A percentile compares a stretch with the other conserved stretches of the same genome.
Evolutionary conservation across 2,888 invertebrate species (phyloP).

Genomic region (Mystacides longicornis): DNA sequence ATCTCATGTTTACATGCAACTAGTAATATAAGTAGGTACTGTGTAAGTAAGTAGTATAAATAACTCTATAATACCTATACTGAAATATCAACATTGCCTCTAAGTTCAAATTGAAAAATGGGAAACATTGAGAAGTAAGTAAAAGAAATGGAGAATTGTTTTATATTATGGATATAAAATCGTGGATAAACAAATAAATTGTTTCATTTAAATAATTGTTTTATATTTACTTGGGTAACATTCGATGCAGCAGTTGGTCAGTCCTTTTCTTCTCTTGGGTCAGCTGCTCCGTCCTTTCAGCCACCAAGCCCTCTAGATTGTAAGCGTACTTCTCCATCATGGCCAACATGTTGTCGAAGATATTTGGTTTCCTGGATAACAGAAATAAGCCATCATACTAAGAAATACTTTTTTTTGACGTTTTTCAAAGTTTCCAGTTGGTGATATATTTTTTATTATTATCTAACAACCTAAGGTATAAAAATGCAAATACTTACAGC

Average conservation of each 20-base stretch:
- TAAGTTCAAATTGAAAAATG: not conserved
- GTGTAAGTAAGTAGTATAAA: no score
- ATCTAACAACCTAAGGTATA: not conserved
- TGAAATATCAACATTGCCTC: not conserved
- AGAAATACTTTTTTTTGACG: no score
- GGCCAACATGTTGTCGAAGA: constrained; percentile 82
- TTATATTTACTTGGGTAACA: constrained; percentile 72
- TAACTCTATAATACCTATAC: no score
- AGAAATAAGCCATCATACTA: no score
- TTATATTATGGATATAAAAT: no score
- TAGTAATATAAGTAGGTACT: no score
- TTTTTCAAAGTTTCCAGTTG: no score
- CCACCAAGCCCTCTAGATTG: constrained; percentile 75
- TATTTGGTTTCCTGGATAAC: constrained; percentile 63
- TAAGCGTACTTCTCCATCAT: constrained; percentile 90
- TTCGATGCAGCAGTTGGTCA: constrained; percentile 73
- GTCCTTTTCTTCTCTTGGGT: constrained; percentile 79
- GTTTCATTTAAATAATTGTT: not conserved
- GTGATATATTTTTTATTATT: no score
- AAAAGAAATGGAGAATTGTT: no score
- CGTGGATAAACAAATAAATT: no score
- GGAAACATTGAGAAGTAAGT: no score
- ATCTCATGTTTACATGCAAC: no score
- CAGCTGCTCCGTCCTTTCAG: constrained; percentile 73
- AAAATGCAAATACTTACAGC: constrained; percentile 40